Conservation (phyloP, 2,113 vertebrate genomes). For the Prinia subflava region DNA sequence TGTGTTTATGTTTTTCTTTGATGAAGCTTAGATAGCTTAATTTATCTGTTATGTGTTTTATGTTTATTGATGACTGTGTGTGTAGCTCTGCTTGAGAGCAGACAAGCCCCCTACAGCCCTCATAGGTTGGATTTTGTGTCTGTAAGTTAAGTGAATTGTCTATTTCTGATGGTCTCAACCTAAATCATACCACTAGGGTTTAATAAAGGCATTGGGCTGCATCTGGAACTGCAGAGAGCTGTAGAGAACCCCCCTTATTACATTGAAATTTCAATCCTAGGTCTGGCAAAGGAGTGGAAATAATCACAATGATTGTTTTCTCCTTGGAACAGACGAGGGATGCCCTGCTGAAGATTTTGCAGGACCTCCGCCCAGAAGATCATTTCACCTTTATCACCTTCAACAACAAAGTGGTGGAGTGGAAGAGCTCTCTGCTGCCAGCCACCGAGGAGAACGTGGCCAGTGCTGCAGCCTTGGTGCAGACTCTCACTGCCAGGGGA, state of each 20-base stretch:
- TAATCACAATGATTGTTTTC: not conserved
- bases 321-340: conserved; percentile 59
- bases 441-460: conserved; percentile 48
- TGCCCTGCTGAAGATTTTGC: conserved; percentile 72
- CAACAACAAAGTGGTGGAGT: not conserved
- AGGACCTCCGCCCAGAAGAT: conserved; percentile 65
- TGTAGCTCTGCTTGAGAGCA: not conserved
- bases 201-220: not conserved
- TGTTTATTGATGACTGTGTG: not conserved
- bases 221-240: not conserved
- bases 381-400: conserved; percentile 66
- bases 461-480: conserved; percentile 13
- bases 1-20: not conserved
- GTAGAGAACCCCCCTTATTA: not conserved
- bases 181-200: not conserved
- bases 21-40: not conserved
- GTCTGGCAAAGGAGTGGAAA: not conserved
- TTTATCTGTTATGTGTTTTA: not conserved
- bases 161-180: not conserved
- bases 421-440: conserved; percentile 49
- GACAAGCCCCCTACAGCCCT: not conserved
- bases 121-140: rapidly evolving
- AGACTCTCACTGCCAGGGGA: conserved; percentile 51
- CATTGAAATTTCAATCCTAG: not conserved
- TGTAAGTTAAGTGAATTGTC: not conserved